Base-by-base conservation (phyloP, 1,140 invertebrate genomes). In the Zaprionus lachaisei region DNA sequence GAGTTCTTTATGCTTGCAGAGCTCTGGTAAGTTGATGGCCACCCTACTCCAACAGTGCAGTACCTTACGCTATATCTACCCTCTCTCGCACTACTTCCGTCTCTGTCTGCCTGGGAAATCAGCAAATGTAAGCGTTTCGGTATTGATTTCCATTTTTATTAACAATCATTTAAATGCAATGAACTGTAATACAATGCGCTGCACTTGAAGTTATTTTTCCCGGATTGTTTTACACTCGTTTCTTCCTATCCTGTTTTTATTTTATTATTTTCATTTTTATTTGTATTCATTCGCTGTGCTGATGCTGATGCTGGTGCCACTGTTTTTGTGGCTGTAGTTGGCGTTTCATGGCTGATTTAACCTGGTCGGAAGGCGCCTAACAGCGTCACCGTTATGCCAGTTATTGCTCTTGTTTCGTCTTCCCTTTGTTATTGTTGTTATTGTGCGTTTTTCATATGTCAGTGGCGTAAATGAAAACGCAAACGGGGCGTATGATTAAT, bases 401-500 rank as follows among this genome's bases (percentile, higher is more conserved):
- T 72, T 49, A 60, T 69, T 49, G 66, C 55, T 47, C 62, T 72
- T 66, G 55, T 41, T 58, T 56, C n/a, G 15, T 57, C 38, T 31
- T 20, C 17, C 37, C 44, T 44, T 11, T 57, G 51, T 65, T 55
- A 31, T 37, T 58, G 68, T 68, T 61, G 81, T 68, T 74, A 69
- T 68, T 68, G 79, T 79, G 44, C 73, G 70, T 83, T 87, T 72
- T 87, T 78, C 84, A 89, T 84, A 81, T 89, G 84, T 89, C 84
- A 89, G 84, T 84, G 84, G 84, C 85, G 84, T 84, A 90, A 89
- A 90, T 89, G 84, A 89, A 89, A 89, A 81, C 79, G 85, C 85
- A 90, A 89, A 89, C 85, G 81, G 85, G 85, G 85, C 85, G 85
- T 89, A 89, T 89, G 85, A 89, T 89, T 89, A 89, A 89, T 89